Conservation (phyloP, 2,113 vertebrate genomes). For the Tetrax tetrax region DNA sequence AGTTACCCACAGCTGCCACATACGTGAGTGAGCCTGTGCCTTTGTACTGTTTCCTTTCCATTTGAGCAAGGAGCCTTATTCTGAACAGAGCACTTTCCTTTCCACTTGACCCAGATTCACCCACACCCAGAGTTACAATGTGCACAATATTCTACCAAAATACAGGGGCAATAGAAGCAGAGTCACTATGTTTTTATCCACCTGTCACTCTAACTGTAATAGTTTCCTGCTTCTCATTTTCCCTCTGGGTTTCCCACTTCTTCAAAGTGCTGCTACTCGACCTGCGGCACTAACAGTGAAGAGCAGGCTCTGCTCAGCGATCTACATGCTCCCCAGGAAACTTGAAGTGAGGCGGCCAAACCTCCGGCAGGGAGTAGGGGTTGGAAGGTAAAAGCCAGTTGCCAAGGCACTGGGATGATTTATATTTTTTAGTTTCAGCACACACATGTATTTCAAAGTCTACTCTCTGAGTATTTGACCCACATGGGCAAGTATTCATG, state of each 20-base stretch:
- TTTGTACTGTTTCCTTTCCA: background rate
- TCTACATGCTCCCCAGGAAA: background rate
- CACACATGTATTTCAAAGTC: slow-evolving; percentile 1
- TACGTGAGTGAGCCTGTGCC: background rate
- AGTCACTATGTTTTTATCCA: background rate
- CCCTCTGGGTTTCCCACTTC: background rate
- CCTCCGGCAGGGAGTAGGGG: background rate
- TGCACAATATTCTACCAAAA: background rate
- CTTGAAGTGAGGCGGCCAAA: background rate
- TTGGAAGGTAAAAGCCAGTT: background rate
- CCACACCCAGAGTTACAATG: background rate
- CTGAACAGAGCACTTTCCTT: background rate
- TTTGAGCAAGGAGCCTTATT: background rate
- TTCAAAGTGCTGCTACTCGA: background rate
- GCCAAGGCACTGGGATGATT: background rate
- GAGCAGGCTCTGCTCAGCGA: background rate
- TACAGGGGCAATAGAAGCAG: background rate
- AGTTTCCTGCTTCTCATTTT: background rate
- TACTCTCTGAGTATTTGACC: slow-evolving; percentile 5
- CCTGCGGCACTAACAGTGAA: accelerated
- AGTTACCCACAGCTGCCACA: background rate
- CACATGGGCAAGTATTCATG: background rate
- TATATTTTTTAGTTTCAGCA: background rate
- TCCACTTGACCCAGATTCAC: background rate
- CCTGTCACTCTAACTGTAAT: background rate